phyloP scores from a whole-genome alignment of 2,888 invertebrate genomes.

The Stictocephala bisonia region DNA sequence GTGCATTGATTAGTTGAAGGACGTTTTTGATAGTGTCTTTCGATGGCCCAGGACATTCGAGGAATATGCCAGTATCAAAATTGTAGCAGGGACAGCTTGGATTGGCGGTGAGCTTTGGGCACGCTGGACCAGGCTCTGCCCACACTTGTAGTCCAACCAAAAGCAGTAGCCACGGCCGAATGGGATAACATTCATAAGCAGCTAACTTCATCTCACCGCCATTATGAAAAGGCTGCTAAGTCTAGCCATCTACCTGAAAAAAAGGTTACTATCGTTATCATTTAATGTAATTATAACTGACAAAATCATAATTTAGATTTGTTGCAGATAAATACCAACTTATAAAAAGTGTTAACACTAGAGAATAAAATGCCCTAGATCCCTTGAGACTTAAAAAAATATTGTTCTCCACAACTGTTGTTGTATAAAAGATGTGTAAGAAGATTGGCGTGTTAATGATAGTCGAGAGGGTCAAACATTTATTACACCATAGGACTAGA shows the following conservation, averaged over 20 bases:
- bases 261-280: background rate
- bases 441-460: too few species aligned
- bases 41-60: slow-evolving; percentile 89
- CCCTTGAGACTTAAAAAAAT: too few species aligned
- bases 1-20: slow-evolving; percentile 66
- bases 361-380: too few species aligned
- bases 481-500: too few species aligned
- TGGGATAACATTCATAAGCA: background rate
- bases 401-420: too few species aligned
- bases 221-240: slow-evolving; percentile 60
- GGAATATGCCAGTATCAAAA: slow-evolving; percentile 90
- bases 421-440: too few species aligned
- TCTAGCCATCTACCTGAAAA: slow-evolving; percentile 56
- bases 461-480: too few species aligned
- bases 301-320: too few species aligned
- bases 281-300: too few species aligned
- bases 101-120: slow-evolving; percentile 80
- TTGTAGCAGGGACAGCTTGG: slow-evolving; percentile 92
- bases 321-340: too few species aligned
- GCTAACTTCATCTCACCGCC: slow-evolving; percentile 53
- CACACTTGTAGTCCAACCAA: slow-evolving; percentile 53
- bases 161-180: slow-evolving; percentile 43
- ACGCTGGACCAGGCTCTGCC: slow-evolving; percentile 62
- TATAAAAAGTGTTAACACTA: too few species aligned
- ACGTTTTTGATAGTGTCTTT: slow-evolving; percentile 79